Conservation (phyloP, 2,888 invertebrate species). For the Ochropleura leucogaster region DNA sequence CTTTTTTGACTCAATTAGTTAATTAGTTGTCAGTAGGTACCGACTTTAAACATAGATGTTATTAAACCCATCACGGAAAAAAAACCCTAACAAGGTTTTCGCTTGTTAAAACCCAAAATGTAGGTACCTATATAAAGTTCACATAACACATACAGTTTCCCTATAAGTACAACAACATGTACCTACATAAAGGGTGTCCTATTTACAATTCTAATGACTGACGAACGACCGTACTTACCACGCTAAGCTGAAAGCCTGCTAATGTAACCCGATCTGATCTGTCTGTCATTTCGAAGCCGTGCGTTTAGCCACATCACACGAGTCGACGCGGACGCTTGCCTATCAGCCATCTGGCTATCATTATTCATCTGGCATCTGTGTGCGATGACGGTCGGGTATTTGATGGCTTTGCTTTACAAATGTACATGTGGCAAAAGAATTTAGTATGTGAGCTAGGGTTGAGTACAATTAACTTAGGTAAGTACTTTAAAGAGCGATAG, state of each 20-base stretch:
- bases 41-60: not conserved
- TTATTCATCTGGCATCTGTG: constrained; percentile 36
- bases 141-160: not conserved
- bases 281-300: constrained; percentile 5
- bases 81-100: not conserved
- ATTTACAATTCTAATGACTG: constrained; percentile 47
- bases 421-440: not conserved
- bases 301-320: constrained; percentile 40
- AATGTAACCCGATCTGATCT: constrained; percentile 24
- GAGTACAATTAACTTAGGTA: not conserved
- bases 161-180: not conserved
- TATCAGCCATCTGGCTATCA: constrained; percentile 2
- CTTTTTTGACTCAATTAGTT: not conserved
- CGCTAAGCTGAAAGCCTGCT: constrained; percentile 22
- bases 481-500: too few species aligned
- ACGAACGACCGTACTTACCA: constrained; percentile 37
- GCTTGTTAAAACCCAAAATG: not conserved
- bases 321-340: constrained; percentile 3
- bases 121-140: not conserved
- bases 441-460: too few species aligned
- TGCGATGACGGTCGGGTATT: constrained; percentile 10
- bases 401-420: constrained; percentile 6
- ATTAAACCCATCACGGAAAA: not conserved
- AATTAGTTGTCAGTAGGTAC: not conserved
- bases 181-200: constrained; percentile 7